Evolutionary conservation across 2,888 invertebrate species (phyloP).

Genomic region (Encarsia formosa): DNA sequence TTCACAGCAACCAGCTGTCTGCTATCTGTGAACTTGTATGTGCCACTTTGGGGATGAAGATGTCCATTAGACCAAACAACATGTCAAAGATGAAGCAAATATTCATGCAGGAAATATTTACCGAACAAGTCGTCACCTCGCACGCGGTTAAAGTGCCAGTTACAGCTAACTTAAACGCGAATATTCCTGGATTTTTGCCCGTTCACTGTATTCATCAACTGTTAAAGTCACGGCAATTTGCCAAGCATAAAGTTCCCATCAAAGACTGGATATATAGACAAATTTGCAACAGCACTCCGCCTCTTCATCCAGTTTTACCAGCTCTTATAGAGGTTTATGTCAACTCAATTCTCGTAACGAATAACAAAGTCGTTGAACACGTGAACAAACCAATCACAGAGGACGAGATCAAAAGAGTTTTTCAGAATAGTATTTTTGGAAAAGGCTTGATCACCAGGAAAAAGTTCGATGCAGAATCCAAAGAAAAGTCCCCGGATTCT

Average conservation of each 20-base stretch:
- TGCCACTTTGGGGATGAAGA: constrained; percentile 92
- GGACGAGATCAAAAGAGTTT: constrained; percentile 73
- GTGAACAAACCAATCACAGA: constrained; percentile 90
- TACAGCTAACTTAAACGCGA: constrained; percentile 81
- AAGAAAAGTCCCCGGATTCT: constrained; percentile 49
- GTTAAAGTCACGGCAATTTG: constrained; percentile 88
- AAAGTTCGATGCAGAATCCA: constrained; percentile 54
- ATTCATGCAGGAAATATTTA: constrained; percentile 94
- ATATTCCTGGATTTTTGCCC: constrained; percentile 86
- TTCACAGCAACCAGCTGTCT: constrained; percentile 89
- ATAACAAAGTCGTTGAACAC: constrained; percentile 66
- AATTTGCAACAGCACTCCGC: constrained; percentile 82
- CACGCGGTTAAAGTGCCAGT: constrained; percentile 96
- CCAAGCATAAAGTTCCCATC: constrained; percentile 93
- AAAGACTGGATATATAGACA: constrained; percentile 96
- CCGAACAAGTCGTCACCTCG: constrained; percentile 92
- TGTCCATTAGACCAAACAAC: constrained; percentile 80
- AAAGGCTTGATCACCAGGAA: constrained; percentile 63
- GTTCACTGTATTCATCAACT: constrained; percentile 96
- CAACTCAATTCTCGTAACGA: constrained; percentile 77
- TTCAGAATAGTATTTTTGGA: constrained; percentile 72
- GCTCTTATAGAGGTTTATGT: constrained; percentile 92
- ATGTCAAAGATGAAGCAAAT: constrained; percentile 86
- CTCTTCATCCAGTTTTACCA: constrained; percentile 89
- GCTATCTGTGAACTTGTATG: constrained; percentile 93